These are phyloP conservation scores for Augiades crinisus DNA, from an alignment of 2,888 invertebrate genomes.

Conservation along the genomic window DNA sequence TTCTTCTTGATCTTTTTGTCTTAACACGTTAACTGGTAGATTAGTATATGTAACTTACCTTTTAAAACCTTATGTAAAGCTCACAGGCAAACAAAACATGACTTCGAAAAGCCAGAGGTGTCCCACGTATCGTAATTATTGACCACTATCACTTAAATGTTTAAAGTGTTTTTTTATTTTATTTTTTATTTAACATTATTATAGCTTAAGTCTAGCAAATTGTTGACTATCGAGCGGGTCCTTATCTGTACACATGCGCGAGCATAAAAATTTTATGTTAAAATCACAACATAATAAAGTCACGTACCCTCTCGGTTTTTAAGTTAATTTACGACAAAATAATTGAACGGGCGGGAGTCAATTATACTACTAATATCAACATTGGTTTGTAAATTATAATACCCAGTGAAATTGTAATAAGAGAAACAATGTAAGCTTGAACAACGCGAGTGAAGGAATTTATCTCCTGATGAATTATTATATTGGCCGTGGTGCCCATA, in stretches of 20 bases:
- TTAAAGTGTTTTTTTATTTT: too few species aligned
- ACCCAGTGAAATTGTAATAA: background rate
- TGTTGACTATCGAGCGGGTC: background rate
- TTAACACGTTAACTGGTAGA: too few species aligned
- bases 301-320: slow-evolving; percentile 50
- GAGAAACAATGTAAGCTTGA: slow-evolving; percentile 14
- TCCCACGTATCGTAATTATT: too few species aligned
- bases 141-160: too few species aligned
- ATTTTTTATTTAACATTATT: too few species aligned
- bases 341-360: slow-evolving; percentile 44
- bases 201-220: too few species aligned
- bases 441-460: slow-evolving; percentile 16
- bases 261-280: slow-evolving; percentile 41
- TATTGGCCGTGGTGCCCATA: slow-evolving; percentile 19
- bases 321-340: slow-evolving; percentile 48
- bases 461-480: slow-evolving; percentile 27
- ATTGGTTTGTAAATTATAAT: slow-evolving; percentile 35
- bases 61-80: too few species aligned
- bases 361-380: slow-evolving; percentile 39
- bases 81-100: too few species aligned
- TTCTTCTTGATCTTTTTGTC: too few species aligned
- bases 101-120: too few species aligned
- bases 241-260: slow-evolving; percentile 19
- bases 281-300: slow-evolving; percentile 43
- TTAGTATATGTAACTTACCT: too few species aligned